Evolutionary conservation across 2,888 invertebrate genomes (phyloP).

Genomic region (Tetragonisca angustula): DNA sequence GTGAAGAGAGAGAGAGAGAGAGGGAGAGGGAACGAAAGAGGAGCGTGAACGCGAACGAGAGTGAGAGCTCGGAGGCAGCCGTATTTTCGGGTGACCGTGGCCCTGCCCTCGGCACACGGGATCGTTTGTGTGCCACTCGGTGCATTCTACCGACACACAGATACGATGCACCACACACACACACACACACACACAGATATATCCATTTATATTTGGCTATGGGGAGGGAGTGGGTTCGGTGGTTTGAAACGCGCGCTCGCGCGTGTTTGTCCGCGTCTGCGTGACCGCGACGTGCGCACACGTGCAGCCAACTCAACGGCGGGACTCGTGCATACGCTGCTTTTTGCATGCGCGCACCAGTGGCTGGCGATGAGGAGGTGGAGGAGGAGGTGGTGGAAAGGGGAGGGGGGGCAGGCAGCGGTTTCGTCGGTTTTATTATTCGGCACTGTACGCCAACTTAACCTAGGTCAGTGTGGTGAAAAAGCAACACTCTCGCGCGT

Average conservation of each 20-base stretch:
- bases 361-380: conserved; percentile 1
- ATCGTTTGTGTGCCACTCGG: conserved; percentile 72
- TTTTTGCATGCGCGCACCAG: conserved; percentile 28
- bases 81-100: conserved; percentile 83
- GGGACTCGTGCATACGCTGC: conserved; percentile 5
- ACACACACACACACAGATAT: neutral
- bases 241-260: conserved; percentile 4
- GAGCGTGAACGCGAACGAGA: conserved; percentile 57
- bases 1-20: neutral
- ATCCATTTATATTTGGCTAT: conserved; percentile 66
- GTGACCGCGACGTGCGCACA: conserved; percentile 16
- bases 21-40: conserved; percentile 35
- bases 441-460: conserved; percentile 80
- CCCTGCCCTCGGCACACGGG: conserved; percentile 78
- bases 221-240: conserved; percentile 58
- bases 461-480: conserved; percentile 82
- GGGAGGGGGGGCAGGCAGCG: conserved; percentile 71
- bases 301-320: neutral
- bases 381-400: conserved; percentile 38
- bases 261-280: neutral
- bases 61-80: conserved; percentile 67
- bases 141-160: conserved; percentile 65
- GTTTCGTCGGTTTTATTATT: conserved; percentile 81
- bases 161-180: neutral
- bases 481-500: conserved; percentile 56